phyloP scores from a whole-genome alignment of 2,888 invertebrate species.

The Campoplex capitator region DNA sequence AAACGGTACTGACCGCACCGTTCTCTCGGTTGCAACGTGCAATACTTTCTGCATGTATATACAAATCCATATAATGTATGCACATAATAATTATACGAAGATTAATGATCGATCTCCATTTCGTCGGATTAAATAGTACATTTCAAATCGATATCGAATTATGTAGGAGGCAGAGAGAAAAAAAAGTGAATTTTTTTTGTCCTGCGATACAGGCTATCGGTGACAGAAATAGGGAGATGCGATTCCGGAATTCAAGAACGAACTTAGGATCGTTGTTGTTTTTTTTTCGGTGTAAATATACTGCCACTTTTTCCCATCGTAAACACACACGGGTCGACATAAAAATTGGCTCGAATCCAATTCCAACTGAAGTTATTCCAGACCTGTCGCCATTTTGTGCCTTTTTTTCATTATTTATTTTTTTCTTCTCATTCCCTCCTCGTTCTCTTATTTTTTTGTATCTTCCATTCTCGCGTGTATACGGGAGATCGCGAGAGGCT shows the following conservation, averaged over 20 bases:
- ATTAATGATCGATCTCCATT: background rate
- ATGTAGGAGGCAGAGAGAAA: background rate
- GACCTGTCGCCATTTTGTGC: background rate
- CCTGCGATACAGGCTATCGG: background rate
- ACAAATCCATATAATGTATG: background rate
- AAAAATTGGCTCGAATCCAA: slow-evolving; percentile 18
- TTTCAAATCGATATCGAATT: background rate
- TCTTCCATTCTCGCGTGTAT: slow-evolving; percentile 18
- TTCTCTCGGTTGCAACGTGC: slow-evolving; percentile 37
- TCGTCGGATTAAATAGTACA: background rate
- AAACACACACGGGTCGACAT: background rate
- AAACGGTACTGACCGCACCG: slow-evolving; percentile 58
- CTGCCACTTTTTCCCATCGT: background rate
- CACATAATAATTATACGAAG: background rate
- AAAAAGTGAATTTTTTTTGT: background rate
- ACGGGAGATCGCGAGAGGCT: slow-evolving; percentile 30
- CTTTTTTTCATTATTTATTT: background rate
- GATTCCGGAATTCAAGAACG: background rate
- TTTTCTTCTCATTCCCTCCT: background rate
- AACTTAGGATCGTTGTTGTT: background rate
- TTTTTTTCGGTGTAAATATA: background rate
- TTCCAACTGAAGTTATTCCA: background rate
- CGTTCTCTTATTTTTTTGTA: background rate
- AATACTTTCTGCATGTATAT: background rate
- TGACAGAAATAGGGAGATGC: background rate